Evolutionary conservation across 2,888 invertebrate species (phyloP), one percentile per base, ranked within the genome.

Genomic region (Apamea sordens): DNA sequence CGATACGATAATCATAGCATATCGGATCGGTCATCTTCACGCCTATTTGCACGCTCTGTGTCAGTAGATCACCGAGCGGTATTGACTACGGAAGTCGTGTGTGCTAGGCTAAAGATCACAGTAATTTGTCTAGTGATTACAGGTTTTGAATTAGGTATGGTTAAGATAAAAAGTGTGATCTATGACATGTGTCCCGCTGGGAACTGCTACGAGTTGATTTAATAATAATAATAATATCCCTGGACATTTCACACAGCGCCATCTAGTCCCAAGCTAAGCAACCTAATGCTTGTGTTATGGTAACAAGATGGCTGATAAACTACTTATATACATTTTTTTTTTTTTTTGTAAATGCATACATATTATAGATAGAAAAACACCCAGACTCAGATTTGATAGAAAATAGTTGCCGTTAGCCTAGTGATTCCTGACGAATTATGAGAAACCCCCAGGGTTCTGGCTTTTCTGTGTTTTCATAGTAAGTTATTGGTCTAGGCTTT

Each of bases 1-100:
- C 74, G 28, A 50, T 67, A 67, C 74, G 28, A 50, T 67, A 67
- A 84, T 76, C 15, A n/a, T 10, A 59, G 80, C 80, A 70, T 84
- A 80, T 76, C 84, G 56, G 50, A 84, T 80, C 84, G 80, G 77
- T 36, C 77, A 83, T 71, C 80, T 80, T 84, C 73, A 76, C 67
- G 83, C 63, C n/a, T 36, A 41, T 71, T 76, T 68, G 68, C 28
- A 36, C 68, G 65, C 59, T 21, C 24, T 36, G 76, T 47, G 83
- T 73, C 76, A 84, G 73, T 84, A 71, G 83, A 83, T 59, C 67
- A 83, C 10, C 15, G 15, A 76, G 15, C 84, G 68, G 84, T 72
- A 83, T 65, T 50, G 75, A 36, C 32, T 69, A 15, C 61, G 71
- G 65, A 24, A 56, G 21, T 82, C 18, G 3, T 50, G 67, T 56